Base-by-base conservation (phyloP, 2,113 vertebrate genomes). In the Cairina moschata region DNA sequence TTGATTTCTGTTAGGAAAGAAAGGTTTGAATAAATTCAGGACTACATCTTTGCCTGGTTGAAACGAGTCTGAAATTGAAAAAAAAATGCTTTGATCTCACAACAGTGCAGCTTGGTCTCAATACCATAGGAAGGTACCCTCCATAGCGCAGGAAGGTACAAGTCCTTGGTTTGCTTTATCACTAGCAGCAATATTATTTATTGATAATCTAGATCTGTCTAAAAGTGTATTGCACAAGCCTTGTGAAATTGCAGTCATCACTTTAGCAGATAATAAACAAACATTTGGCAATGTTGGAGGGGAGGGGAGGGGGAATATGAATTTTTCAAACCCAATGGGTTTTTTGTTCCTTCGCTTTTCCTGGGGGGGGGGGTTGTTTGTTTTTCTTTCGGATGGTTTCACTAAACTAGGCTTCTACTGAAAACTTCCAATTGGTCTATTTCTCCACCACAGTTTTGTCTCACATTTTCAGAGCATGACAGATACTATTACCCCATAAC, bases 1-100 rank as follows among this genome's bases (percentile, higher is more conserved):
- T 95, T 95, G 96, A 87, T 75, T 95, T 97, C 92, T 96, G 72
- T 96, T 96, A 96, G 69, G 66, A 83, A 90, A 87, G 73, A 85
- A 96, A 38, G 69, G 67, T 91, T 95, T 92, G 88, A 82, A 71
- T 90, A 97, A 93, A 97, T 95, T 94, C 72, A 66, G 81, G 40
- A 40, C 82, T 97, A 95, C 91, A 83, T 94, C 52, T 88, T 91
- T 81, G 84, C 82, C 91, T 94, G 67, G 88, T 96, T 96, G 91
- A 96, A 95, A 46, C 44, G 72, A 59, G 55, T 88, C 95, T 84
- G 94, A 92, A 96, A 91, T 60, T 92, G 86, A 79, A 40, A 40
- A 83, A 87, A 94, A 95, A 95, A 78, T 86, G 88, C 83, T 93
- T 88, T 82, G 65, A 55, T 90, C 66, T 94, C 67, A 92, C 80